A percentile compares a stretch with the other conserved stretches of the same genome.
Conservation (phyloP, 2,888 invertebrate species). For the Apocheima hispidaria region DNA sequence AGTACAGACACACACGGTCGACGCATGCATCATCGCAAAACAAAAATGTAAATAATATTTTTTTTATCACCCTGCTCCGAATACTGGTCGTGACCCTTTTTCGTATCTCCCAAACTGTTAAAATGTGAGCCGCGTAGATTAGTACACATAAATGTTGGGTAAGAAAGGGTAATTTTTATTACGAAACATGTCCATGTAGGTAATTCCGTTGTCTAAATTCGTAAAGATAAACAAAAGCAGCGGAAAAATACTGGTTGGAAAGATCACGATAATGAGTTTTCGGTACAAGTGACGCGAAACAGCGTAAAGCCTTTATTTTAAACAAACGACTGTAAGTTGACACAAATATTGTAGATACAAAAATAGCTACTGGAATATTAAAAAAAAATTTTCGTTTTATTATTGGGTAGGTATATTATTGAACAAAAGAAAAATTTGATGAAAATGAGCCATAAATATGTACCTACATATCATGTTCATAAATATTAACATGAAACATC, state of each 20-base stretch:
- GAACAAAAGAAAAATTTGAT: not conserved
- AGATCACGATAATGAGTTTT: slow-evolving; percentile 5
- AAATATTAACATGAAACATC: slow-evolving; percentile 9
- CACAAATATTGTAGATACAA: not conserved
- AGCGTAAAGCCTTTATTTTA: not conserved
- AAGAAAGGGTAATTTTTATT: not conserved
- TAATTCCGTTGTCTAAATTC: not conserved
- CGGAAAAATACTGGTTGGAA: slow-evolving; percentile 20
- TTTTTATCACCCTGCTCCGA: slow-evolving; percentile 13
- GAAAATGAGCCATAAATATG: not conserved
- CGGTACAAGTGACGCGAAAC: slow-evolving; percentile 3
- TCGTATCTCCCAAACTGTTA: not conserved
- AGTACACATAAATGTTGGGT: not conserved
- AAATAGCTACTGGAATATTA: slow-evolving; percentile 17
- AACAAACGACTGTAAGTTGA: not conserved
- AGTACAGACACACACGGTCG: slow-evolving; percentile 42
- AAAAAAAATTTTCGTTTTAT: not conserved
- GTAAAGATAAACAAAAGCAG: slow-evolving; percentile 12
- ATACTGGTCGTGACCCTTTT: slow-evolving; percentile 6
- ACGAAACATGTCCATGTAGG: not conserved
- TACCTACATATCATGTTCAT: no score
- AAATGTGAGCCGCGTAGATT: slow-evolving; percentile 6
- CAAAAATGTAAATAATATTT: slow-evolving; percentile 7
- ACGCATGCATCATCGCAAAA: slow-evolving; percentile 32
- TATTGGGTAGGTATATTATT: not conserved